Base-by-base conservation (phyloP, 2,797 vertebrate species). In the Huso huso region DNA sequence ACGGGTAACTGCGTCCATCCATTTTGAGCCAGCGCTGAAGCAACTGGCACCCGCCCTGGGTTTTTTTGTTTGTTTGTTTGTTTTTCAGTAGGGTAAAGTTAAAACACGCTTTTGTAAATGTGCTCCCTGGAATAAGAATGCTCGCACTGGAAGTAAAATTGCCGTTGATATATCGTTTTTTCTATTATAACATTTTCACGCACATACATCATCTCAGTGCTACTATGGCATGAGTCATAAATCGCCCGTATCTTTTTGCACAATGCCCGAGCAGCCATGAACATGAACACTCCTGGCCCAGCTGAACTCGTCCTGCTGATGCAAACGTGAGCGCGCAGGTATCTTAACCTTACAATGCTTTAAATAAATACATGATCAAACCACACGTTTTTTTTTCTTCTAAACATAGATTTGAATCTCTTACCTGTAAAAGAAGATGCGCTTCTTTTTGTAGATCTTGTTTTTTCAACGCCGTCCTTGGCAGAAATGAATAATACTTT, bases 401-500 rank as follows among this genome's bases (percentile, higher is more conserved):
- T n/a, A 66, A 37, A 37, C 37, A 37, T 37, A 37, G 37, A 37
- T 37, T 37, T 5, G 37, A 37, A 37, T 37, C 37, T 55, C 53
- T 55, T 55, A 55, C 53, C 72, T 77, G 69, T 75, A 76, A 78
- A 80, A 80, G 37, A 5, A 37, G 5, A 37, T 37, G 37, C 37
- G 4, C 37, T 37, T 37, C 37, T 37, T 37, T 37, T 37, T 37
- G 37, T 37, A 5, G 37, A 37, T 37, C 37, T 37, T 37, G 4
- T 37, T 37, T 68, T 74, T 72, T 66, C 67, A 69, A 76, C 71
- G 68, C 78, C 71, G 74, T 74, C 79, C 73, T 73, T 51, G 51
- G 49, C 68, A 64, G 48, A 63, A 67, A 72, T 57, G 67, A 69
- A 66, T 68, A 69, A 72, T 68, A 69, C 70, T 69, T 69, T 69